phyloP scores from a whole-genome alignment of 2,888 invertebrate species.

The Temnothorax rugatulus region DNA sequence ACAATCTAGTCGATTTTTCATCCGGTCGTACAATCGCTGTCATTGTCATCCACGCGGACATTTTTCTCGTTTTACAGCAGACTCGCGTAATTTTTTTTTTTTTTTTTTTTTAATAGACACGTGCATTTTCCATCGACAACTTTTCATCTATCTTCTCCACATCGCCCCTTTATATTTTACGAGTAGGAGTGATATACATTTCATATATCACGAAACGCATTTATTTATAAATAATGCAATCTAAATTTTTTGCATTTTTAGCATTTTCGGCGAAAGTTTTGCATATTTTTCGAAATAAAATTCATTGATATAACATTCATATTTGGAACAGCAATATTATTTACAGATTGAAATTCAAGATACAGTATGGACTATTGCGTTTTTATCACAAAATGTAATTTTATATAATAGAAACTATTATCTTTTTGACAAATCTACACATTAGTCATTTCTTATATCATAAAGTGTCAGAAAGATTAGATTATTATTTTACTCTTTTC shows the following conservation, averaged over 20 bases:
- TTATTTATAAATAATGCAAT: conserved; percentile 20
- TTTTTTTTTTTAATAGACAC: conserved; percentile 40
- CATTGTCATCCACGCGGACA: conserved; percentile 35
- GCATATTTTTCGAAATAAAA: not conserved
- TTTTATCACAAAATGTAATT: not conserved
- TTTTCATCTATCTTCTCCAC: conserved; percentile 39
- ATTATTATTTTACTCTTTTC: not conserved
- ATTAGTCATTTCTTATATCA: not conserved
- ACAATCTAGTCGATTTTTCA: conserved; percentile 52
- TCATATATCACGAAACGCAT: not conserved
- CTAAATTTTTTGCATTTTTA: not conserved
- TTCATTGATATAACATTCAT: not conserved
- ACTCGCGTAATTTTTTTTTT: conserved; percentile 31
- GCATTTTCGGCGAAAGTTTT: not conserved
- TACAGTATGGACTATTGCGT: not conserved
- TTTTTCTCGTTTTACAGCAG: conserved; percentile 21
- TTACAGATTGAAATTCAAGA: not conserved
- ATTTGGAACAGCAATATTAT: not conserved
- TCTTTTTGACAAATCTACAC: too few relatives aligned
- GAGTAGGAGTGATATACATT: conserved; percentile 20
- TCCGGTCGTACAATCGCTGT: conserved; percentile 14
- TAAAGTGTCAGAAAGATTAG: not conserved
- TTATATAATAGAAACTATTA: not conserved
- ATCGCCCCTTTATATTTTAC: conserved; percentile 27
- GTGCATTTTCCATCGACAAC: conserved; percentile 38